These are phyloP conservation scores for Endomychus coccineus DNA, from an alignment of 2,888 invertebrate genomes.

Conservation along the genomic window DNA sequence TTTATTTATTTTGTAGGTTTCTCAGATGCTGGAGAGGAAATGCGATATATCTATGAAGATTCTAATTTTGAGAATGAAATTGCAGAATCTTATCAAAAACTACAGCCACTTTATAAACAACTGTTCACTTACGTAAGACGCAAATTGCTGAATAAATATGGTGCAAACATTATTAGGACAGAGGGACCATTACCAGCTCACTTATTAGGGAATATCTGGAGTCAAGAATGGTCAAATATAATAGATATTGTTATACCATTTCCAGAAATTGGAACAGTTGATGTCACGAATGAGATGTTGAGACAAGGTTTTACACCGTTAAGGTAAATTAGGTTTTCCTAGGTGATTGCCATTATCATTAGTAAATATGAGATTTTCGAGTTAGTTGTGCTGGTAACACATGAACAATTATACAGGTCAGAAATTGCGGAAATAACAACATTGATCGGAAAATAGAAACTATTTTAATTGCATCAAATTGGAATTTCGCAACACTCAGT, in stretches of 20 bases:
- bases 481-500: too few species aligned
- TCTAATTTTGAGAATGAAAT: constrained; percentile 54
- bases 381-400: too few species aligned
- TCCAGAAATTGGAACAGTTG: constrained; percentile 59
- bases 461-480: too few species aligned
- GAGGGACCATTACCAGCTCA: constrained; percentile 82
- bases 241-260: constrained; percentile 70
- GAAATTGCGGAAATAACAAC: too few species aligned
- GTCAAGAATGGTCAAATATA: constrained; percentile 73
- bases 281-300: constrained; percentile 72
- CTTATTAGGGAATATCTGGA: constrained; percentile 79
- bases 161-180: constrained; percentile 42
- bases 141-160: constrained; percentile 48
- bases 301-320: constrained; percentile 66
- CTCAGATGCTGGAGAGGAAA: constrained; percentile 71
- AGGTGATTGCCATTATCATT: too few species aligned
- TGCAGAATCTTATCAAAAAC: constrained; percentile 53
- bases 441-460: too few species aligned
- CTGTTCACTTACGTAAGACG: constrained; percentile 75
- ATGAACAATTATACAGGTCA: too few species aligned
- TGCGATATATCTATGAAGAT: constrained; percentile 69
- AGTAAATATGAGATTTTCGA: too few species aligned
- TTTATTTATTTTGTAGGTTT: constrained; percentile 51
- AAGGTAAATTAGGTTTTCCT: constrained; percentile 53
- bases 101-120: constrained; percentile 72